Evolutionary conservation across 2,797 vertebrate species (phyloP).

Genomic region (Chromis chromis): DNA sequence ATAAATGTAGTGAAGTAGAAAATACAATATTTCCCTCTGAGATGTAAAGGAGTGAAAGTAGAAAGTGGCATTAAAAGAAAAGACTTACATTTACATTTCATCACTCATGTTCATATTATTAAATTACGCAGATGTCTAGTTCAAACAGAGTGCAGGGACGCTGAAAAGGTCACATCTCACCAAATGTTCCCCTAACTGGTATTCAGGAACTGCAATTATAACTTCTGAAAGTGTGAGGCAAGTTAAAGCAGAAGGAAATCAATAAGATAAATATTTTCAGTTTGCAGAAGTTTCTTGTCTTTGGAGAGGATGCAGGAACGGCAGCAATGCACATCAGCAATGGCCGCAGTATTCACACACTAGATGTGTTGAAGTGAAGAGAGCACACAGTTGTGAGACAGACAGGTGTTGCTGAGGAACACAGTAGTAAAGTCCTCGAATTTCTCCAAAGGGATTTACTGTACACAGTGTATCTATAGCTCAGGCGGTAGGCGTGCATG

Average conservation of each 20-base stretch:
- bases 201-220: not conserved
- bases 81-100: too few species aligned
- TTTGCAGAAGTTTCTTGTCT: slow-evolving; percentile 36
- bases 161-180: slow-evolving; percentile 20
- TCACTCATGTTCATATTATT: too few species aligned
- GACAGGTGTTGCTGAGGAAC: slow-evolving; percentile 51
- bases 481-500: not conserved
- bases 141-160: not conserved
- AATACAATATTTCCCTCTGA: too few species aligned
- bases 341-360: not conserved
- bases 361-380: slow-evolving; percentile 45
- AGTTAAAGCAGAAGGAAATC: slow-evolving; percentile 20
- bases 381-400: slow-evolving; percentile 10
- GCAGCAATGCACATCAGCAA: not conserved
- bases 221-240: slow-evolving; percentile 13
- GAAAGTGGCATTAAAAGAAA: too few species aligned
- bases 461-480: slow-evolving; percentile 52
- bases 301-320: not conserved
- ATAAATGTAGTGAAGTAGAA: too few species aligned
- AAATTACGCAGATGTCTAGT: not conserved
- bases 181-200: not conserved
- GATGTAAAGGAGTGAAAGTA: too few species aligned
- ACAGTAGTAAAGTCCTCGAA: slow-evolving; percentile 31
- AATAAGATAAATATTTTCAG: slow-evolving; percentile 13
- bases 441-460: slow-evolving; percentile 52